Conservation (phyloP, 2,888 invertebrate genomes). For the Ptilodon capucinus region DNA sequence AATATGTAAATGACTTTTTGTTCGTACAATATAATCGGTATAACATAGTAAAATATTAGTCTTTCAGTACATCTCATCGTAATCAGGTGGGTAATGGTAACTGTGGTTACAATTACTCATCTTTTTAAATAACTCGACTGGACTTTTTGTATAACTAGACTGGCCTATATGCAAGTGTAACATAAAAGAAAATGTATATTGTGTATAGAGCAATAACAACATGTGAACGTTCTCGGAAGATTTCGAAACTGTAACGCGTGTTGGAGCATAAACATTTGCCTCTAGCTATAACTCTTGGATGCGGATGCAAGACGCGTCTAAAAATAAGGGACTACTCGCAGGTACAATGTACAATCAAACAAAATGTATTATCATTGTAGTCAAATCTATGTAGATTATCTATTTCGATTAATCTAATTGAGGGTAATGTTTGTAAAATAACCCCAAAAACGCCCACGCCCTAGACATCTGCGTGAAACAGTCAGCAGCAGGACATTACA, state of each 20-base stretch:
- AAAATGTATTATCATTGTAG: background rate
- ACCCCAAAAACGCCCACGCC: constrained; percentile 21
- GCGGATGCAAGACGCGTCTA: constrained; percentile 63
- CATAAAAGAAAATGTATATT: constrained; percentile 5
- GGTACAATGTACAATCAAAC: constrained; percentile 25
- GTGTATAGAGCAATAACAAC: constrained; percentile 33
- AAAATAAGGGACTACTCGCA: constrained; percentile 54
- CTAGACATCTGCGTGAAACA: constrained; percentile 18
- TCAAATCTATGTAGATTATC: background rate
- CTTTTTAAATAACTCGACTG: background rate
- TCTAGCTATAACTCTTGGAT: constrained; percentile 61
- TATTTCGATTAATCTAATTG: background rate
- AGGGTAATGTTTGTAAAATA: background rate
- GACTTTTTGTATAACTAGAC: background rate
- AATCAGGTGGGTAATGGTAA: background rate
- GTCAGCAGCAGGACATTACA: constrained; percentile 30
- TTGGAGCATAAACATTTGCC: constrained; percentile 74
- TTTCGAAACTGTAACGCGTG: constrained; percentile 65
- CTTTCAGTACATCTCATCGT: background rate
- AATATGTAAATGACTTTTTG: background rate
- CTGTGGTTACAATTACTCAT: background rate
- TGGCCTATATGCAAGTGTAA: background rate
- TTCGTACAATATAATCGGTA: background rate
- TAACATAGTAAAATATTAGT: background rate
- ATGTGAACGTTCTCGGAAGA: constrained; percentile 59